Evolutionary conservation across 2,113 vertebrate species (phyloP).

Genomic region (Mola mola): DNA sequence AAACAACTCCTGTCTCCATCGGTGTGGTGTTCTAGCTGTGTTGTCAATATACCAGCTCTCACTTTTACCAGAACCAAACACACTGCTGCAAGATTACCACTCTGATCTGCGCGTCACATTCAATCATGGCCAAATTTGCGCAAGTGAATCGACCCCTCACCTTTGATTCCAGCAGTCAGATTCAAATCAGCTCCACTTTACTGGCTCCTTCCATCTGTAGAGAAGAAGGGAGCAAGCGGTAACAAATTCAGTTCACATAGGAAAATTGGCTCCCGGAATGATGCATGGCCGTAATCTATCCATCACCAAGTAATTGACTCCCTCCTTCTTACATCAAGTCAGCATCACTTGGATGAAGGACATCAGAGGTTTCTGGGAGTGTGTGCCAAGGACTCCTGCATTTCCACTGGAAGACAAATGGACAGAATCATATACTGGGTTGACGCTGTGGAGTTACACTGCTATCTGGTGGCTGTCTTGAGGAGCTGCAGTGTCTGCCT

Average conservation of each 20-base stretch:
- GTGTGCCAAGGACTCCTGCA: constrained; percentile 49
- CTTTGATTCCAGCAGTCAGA: constrained; percentile 33
- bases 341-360: constrained; percentile 69
- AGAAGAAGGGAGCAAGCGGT: constrained; percentile 9
- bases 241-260: constrained; percentile 66
- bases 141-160: constrained; percentile 53
- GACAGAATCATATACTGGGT: background rate
- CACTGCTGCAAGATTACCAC: constrained; percentile 1
- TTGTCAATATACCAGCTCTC: constrained; percentile 28
- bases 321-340: constrained; percentile 59
- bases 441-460: constrained; percentile 9
- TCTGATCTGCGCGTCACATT: constrained; percentile 27
- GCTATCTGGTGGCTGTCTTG: constrained; percentile 70
- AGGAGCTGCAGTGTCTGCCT: constrained; percentile 5
- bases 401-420: constrained; percentile 34
- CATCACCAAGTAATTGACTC: constrained; percentile 69
- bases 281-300: constrained; percentile 69
- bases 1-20: background rate
- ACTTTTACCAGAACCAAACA: background rate
- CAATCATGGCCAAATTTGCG: constrained; percentile 24
- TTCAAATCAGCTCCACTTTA: constrained; percentile 38
- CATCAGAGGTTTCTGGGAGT: constrained; percentile 39
- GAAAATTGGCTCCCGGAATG: constrained; percentile 57
- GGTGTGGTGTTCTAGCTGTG: constrained; percentile 19
- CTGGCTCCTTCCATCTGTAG: constrained; percentile 53